Percentiles rank a stretch among this genome's conserved stretches.
Evolutionary conservation across 1,140 invertebrate species (phyloP).

Genomic region (Drosophila trapezifrons): DNA sequence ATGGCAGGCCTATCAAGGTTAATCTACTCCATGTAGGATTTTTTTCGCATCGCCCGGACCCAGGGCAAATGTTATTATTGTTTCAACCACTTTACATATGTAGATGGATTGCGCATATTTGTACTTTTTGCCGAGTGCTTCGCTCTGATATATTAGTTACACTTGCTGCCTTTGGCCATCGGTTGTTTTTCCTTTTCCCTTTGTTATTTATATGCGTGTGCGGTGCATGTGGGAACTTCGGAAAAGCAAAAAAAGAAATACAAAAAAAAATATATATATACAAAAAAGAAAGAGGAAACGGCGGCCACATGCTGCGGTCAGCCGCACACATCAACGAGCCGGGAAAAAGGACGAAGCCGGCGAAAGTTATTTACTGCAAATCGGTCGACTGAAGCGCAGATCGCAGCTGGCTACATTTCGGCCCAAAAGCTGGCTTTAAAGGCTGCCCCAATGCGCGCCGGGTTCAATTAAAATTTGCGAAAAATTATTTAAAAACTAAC

Average conservation of each 20-base stretch:
- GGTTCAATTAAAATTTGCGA: conserved; percentile 72
- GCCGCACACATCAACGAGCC: conserved; percentile 74
- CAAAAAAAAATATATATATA: neutral
- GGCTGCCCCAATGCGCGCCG: neutral
- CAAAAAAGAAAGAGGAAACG: conserved; percentile 7
- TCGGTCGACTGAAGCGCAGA: conserved; percentile 66
- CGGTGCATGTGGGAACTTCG: conserved; percentile 53
- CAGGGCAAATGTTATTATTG: conserved; percentile 35
- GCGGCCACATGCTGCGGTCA: conserved; percentile 73
- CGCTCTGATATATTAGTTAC: conserved; percentile 71
- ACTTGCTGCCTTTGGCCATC: conserved; percentile 51
- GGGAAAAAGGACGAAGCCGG: conserved; percentile 51
- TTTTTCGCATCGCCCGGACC: neutral
- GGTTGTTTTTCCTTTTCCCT: conserved; percentile 21
- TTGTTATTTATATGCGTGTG: conserved; percentile 64
- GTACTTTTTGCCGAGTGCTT: conserved; percentile 12
- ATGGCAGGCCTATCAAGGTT: conserved; percentile 23
- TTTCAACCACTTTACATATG: conserved; percentile 38
- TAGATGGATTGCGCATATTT: conserved; percentile 28
- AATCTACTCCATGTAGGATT: conserved; percentile 7
- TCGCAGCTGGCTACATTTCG: conserved; percentile 67
- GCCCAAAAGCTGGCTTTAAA: conserved; percentile 53
- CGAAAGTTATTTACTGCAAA: conserved; percentile 81
- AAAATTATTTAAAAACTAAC: conserved; percentile 73
- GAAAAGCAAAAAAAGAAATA: conserved; percentile 15